These are phyloP conservation scores for Oreochromis spilurus DNA, from an alignment of 2,113 vertebrate genomes.

Conservation along the genomic window DNA sequence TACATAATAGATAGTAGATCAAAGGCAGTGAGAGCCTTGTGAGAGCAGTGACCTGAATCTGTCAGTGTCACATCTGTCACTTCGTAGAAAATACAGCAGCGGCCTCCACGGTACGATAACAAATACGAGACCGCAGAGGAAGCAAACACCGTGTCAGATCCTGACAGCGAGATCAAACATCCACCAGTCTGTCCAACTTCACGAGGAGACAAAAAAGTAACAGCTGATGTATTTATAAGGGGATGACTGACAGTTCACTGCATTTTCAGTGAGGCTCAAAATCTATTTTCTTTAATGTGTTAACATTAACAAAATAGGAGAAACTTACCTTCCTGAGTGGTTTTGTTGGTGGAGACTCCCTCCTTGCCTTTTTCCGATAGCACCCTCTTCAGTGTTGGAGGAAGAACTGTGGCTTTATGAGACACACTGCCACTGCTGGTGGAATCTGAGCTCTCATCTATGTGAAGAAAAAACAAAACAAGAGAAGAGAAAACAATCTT, in stretches of 20 bases:
- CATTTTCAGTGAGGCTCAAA: not conserved
- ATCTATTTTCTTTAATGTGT: not conserved
- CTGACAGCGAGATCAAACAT: not conserved
- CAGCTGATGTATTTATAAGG: not conserved
- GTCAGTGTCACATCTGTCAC: not conserved
- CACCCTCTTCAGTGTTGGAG: conserved; percentile 77
- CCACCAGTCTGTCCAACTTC: not conserved
- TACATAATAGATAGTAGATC: not conserved
- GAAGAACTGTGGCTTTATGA: conserved; percentile 75
- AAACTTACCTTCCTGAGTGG: conserved; percentile 83
- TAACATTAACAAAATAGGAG: not conserved
- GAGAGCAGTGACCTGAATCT: conserved; percentile 21
- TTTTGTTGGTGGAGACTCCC: conserved; percentile 64
- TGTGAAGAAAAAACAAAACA: not conserved
- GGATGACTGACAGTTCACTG: not conserved
- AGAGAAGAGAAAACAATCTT: not conserved
- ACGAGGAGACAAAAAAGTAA: not conserved
- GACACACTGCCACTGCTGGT: conserved; percentile 75
- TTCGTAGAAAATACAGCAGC: not conserved
- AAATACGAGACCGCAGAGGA: not conserved
- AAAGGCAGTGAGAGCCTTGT: not conserved
- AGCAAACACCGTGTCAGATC: not conserved
- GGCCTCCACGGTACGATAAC: not conserved
- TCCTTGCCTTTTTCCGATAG: conserved; percentile 86
- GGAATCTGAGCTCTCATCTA: conserved; percentile 84